phyloP scores from a whole-genome alignment of 2,888 invertebrate species.

The Sinotaia quadrata region DNA sequence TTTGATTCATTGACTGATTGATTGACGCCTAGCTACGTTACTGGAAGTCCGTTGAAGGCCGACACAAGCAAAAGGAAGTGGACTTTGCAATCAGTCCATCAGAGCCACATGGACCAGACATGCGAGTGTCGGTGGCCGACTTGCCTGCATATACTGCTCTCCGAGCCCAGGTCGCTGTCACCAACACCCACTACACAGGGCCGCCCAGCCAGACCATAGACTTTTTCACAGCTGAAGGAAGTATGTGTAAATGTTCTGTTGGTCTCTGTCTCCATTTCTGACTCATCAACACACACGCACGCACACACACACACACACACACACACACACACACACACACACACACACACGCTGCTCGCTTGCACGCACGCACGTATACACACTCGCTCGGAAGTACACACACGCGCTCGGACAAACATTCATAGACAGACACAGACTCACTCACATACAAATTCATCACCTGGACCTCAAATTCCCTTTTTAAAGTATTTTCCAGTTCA shows the following conservation, averaged over 20 bases:
- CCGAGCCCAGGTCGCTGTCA: constrained; percentile 89
- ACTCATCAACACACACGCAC: background rate
- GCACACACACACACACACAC: background rate
- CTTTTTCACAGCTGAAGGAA: constrained; percentile 68
- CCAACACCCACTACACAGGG: constrained; percentile 92
- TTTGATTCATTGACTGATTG: too few relatives aligned
- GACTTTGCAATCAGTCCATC: constrained; percentile 49
- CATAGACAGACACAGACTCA: background rate
- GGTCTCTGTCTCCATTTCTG: background rate
- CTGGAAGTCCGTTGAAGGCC: constrained; percentile 85
- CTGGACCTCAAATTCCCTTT: background rate
- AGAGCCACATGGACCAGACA: constrained; percentile 47
- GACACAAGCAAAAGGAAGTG: constrained; percentile 59
- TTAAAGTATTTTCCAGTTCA: background rate
- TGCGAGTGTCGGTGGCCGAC: constrained; percentile 56
- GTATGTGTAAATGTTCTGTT: constrained; percentile 42
- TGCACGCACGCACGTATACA: background rate
- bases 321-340: background rate
- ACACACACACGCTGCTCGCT: too few relatives aligned
- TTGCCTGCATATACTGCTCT: constrained; percentile 77
- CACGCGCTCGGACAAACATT: background rate
- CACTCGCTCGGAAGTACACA: background rate
- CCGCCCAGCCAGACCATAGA: constrained; percentile 87
- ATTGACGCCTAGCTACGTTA: constrained; percentile 81
- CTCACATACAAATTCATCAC: background rate